Base-by-base conservation (phyloP, 2,888 invertebrate genomes). In the Amaurobius ferox region DNA sequence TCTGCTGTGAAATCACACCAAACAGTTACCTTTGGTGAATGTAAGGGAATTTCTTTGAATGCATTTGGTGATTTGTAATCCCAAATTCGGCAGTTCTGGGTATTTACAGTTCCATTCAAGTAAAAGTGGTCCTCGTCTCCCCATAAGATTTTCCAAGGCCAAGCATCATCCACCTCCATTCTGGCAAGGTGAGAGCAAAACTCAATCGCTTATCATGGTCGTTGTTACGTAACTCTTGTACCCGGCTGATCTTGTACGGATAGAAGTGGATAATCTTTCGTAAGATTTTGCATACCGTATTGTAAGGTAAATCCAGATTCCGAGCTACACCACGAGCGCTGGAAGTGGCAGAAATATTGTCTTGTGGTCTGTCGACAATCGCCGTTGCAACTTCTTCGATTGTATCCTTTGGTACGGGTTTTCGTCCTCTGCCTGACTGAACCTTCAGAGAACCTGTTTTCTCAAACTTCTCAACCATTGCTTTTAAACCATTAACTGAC, bases 181-280 rank as follows among this genome's bases (percentile, higher is more conserved):
- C 62, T 26, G 62, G 73, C 26, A 73, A 73, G 11, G 23, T 66
- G 30, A 74, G 29, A 0, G 66, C 30, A 23, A 64, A 66, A 64
- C 29, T 66, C 35, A 23, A 29, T 2, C 23, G 30, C 7, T 61
- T 61, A 19, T 73, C 62, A 62, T 26, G 19, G 62, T 62, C 35
- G n/a, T 23, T 32, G 62, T 26, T 6, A 13, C 9, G 7, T 39
- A 62, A 62, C 16, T 61, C 55, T 1, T 62, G 35, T 26, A 61
- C 44, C 29, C 29, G 26, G 16, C 62, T 62, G 39, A 73, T 73
- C 62, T 73, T 39, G 32, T 61, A 29, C 62, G 61, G 28, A 72
- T 73, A 35, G 35, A 35, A 35, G 35, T 35, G 5, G 35, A 35
- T 35, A 35, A 6, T 28, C 26, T 73, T 62, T 23, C 61, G n/a